Evolutionary conservation across 2,888 invertebrate genomes (phyloP).

Genomic region (Dione juno): DNA sequence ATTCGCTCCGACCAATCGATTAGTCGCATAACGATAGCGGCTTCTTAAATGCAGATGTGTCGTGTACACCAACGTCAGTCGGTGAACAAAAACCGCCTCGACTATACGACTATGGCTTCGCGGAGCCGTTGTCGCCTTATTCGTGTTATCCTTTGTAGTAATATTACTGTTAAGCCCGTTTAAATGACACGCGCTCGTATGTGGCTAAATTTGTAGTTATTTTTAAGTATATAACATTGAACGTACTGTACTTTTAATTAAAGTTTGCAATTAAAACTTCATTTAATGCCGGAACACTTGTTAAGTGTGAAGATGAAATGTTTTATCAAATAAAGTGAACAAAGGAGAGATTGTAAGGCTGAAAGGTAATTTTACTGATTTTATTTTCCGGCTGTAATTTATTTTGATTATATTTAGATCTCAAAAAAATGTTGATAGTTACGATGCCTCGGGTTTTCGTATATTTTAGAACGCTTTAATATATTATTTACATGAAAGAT

Average conservation of each 20-base stretch:
- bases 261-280: conserved; percentile 38
- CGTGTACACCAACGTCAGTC: conserved; percentile 80
- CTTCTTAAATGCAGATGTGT: conserved; percentile 84
- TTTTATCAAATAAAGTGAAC: conserved; percentile 74
- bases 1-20: conserved; percentile 83
- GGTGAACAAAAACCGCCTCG: conserved; percentile 72
- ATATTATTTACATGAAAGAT: too few relatives aligned
- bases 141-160: conserved; percentile 70
- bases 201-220: conserved; percentile 55
- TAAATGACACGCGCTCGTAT: conserved; percentile 58
- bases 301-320: conserved; percentile 63
- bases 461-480: too few relatives aligned
- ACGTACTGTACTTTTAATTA: conserved; percentile 41
- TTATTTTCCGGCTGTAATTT: conserved; percentile 36
- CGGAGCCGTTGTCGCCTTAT: conserved; percentile 53
- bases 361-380: conserved; percentile 63
- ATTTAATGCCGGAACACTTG: conserved; percentile 49
- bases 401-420: conserved; percentile 33
- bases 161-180: conserved; percentile 58
- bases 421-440: conserved; percentile 9
- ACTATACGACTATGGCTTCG: conserved; percentile 66
- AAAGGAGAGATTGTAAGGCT: conserved; percentile 71
- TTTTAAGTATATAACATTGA: conserved; percentile 24
- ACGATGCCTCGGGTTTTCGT: conserved; percentile 19
- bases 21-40: conserved; percentile 84